These are phyloP conservation scores for Lates calcarifer DNA, from an alignment of 2,113 vertebrate genomes.

Conservation along the genomic window DNA sequence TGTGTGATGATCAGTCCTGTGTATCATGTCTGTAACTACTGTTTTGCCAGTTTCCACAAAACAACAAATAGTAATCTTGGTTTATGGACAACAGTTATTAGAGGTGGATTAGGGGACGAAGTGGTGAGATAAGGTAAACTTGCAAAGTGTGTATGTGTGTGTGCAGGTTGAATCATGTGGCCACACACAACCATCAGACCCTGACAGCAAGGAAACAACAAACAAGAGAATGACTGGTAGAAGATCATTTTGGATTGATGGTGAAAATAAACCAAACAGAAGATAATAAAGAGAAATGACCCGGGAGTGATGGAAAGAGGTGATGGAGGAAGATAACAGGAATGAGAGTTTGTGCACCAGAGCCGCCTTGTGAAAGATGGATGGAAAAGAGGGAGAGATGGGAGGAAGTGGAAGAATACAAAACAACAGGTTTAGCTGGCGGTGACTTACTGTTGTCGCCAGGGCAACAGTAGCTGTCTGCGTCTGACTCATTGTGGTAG, in stretches of 20 bases:
- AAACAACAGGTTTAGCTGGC: slow-evolving; percentile 49
- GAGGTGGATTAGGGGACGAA: slow-evolving; percentile 42
- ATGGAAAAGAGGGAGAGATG: slow-evolving; percentile 10
- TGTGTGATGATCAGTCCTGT: slow-evolving; percentile 33
- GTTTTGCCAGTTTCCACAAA: slow-evolving; percentile 51
- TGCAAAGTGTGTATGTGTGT: slow-evolving; percentile 9
- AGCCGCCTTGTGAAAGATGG: not conserved
- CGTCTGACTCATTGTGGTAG: slow-evolving; percentile 83
- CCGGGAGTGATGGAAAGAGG: not conserved
- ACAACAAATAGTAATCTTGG: slow-evolving; percentile 62
- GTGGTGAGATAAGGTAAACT: slow-evolving; percentile 24
- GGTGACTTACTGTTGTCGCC: slow-evolving; percentile 82
- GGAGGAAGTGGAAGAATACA: slow-evolving; percentile 40
- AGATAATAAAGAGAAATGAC: slow-evolving; percentile 23
- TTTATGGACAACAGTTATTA: slow-evolving; percentile 70
- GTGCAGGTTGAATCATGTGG: slow-evolving; percentile 23
- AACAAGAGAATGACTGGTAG: slow-evolving; percentile 1
- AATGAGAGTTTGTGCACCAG: not conserved
- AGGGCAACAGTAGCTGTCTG: slow-evolving; percentile 83
- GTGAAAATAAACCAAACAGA: not conserved
- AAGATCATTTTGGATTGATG: slow-evolving; percentile 13
- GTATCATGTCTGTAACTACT: slow-evolving; percentile 55
- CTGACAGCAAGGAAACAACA: not conserved
- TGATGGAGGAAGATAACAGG: slow-evolving; percentile 14
- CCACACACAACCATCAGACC: slow-evolving; percentile 8